A percentile compares a stretch with the other conserved stretches of the same genome.
Conservation (phyloP, 2,113 vertebrate species). For the Erythrolamprus reginae region DNA sequence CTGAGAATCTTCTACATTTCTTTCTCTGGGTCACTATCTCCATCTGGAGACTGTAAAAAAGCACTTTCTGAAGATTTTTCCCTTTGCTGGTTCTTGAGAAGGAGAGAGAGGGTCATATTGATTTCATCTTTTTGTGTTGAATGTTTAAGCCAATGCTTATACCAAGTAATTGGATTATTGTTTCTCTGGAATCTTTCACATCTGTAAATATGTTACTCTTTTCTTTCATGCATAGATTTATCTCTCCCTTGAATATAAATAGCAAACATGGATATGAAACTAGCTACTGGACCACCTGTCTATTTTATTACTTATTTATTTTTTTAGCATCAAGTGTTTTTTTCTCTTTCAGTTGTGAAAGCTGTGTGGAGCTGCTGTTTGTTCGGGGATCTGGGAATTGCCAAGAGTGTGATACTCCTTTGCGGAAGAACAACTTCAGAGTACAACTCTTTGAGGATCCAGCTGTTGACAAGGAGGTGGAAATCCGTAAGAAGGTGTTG, state of each 20-base stretch:
- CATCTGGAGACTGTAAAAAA: neutral
- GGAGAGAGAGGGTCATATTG: neutral
- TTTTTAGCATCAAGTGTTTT: neutral
- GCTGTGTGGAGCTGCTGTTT: constrained; percentile 95
- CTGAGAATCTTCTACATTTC: neutral
- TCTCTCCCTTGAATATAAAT: neutral
- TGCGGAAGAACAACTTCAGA: constrained; percentile 94
- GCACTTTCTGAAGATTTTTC: neutral
- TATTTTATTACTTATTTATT: neutral
- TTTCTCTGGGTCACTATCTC: neutral
- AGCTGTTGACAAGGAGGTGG: constrained; percentile 94
- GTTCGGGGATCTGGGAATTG: constrained; percentile 94
- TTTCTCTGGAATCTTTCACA: neutral
- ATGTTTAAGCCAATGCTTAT: neutral
- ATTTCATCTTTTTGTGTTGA: neutral
- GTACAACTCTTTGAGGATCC: constrained; percentile 97
- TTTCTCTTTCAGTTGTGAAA: constrained; percentile 81
- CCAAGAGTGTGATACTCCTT: constrained; percentile 88
- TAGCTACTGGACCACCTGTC: neutral
- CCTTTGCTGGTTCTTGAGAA: neutral
- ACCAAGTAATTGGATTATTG: neutral
- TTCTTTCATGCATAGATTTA: neutral
- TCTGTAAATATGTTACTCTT: neutral
- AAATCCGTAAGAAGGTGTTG: constrained; percentile 95
- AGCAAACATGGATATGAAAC: neutral